phyloP scores from a whole-genome alignment of 1,140 invertebrate genomes.

The Magallana angulata region DNA sequence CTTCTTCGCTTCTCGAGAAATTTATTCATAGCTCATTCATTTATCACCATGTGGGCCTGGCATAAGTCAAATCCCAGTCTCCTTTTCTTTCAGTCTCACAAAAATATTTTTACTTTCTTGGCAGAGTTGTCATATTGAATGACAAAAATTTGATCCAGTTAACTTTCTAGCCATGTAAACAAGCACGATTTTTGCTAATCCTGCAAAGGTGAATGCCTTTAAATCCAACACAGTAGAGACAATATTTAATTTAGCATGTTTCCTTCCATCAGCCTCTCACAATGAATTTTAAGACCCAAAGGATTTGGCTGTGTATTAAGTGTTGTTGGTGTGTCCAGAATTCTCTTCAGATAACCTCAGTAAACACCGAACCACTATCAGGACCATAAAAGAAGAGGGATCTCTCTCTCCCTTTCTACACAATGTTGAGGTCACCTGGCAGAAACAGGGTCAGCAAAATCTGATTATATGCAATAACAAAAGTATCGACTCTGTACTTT shows the following conservation, averaged over 20 bases:
- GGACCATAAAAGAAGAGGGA: background rate
- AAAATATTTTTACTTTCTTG: conserved; percentile 16
- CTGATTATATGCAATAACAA: conserved; percentile 15
- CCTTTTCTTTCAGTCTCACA: conserved; percentile 11
- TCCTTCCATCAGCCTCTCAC: conserved; percentile 7
- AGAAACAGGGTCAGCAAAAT: background rate
- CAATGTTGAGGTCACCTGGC: background rate
- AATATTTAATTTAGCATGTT: conserved; percentile 15
- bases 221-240: background rate
- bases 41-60: conserved; percentile 20
- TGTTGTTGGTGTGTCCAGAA: background rate
- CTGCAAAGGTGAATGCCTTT: conserved; percentile 6
- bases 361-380: conserved; percentile 11
- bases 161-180: conserved; percentile 1
- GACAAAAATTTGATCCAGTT: conserved; percentile 33
- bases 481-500: background rate
- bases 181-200: conserved; percentile 9
- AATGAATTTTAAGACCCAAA: background rate
- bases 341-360: background rate
- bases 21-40: conserved; percentile 33
- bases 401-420: background rate
- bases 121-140: conserved; percentile 27
- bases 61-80: conserved; percentile 3
- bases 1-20: conserved; percentile 27
- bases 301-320: background rate